Percentiles rank a stretch among this genome's conserved stretches.
Evolutionary conservation across 2,113 vertebrate genomes (phyloP).

Genomic region (Vidua macroura): DNA sequence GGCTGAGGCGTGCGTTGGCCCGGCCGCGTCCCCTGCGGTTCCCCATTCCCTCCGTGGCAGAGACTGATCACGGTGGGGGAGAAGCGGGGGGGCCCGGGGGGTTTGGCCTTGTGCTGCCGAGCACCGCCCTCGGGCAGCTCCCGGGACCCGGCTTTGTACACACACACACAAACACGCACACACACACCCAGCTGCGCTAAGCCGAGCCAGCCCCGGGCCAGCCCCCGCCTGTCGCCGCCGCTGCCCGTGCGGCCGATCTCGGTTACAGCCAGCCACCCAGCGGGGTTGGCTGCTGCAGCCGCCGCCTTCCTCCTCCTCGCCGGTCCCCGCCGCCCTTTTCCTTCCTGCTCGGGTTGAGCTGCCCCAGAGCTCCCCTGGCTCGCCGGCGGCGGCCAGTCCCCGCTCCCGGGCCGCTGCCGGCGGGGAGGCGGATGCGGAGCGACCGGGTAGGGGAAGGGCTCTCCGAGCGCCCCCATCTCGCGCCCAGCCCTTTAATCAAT

Average conservation of each 20-base stretch:
- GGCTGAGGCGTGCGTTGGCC: neutral
- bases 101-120: neutral
- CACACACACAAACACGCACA: neutral
- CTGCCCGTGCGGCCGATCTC: neutral
- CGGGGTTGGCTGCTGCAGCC: neutral
- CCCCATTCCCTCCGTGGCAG: neutral
- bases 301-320: neutral
- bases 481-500: conserved; percentile 77
- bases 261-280: neutral
- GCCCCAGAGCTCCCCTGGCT: neutral
- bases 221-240: neutral
- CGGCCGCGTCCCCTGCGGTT: neutral
- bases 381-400: conserved; percentile 18
- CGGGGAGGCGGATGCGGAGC: conserved; percentile 6
- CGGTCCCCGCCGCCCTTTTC: conserved; percentile 28
- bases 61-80: neutral
- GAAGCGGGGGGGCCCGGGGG: neutral
- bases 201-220: neutral
- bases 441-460: neutral
- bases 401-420: neutral
- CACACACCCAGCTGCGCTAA: neutral
- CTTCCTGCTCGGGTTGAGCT: conserved; percentile 23
- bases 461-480: conserved; percentile 32
- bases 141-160: conserved; percentile 38
- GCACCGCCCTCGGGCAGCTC: conserved; percentile 32